Base-by-base conservation (phyloP, 2,888 invertebrate species). In the Leptogaster cylindrica region DNA sequence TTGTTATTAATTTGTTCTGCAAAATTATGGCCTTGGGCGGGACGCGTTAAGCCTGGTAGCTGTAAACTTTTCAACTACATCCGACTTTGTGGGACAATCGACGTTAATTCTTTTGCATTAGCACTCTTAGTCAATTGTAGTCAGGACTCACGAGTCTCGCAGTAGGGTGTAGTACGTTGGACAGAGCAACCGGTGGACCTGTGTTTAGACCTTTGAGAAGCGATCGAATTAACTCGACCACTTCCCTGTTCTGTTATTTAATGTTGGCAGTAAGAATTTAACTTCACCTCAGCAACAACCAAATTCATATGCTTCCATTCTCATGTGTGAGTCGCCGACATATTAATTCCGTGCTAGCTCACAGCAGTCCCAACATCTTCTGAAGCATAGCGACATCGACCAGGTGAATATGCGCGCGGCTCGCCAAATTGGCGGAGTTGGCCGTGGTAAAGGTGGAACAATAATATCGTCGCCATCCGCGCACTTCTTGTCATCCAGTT, bases 401-500 rank as follows among this genome's bases (percentile, higher is more conserved):
- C 55, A 55, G 55, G 55, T 55, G 55, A 55, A 39, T 18, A 41
- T 10, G 41, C 41, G 14, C 55, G 10, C 23, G 55, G 20, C 8
- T 39, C 14, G 10, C 8, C 12, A 23, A 39, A 55, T 39, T 39
- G 20, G 7, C 55, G 23, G 23, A 55, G 55, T 23, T 3, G 48
- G 12, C n/a, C 25, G 39, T 12, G 12, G 55, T 46, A 64, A n/a
- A 64, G 63, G 33, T 64, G 63, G 48, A 64, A 64, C 63, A 64
- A 64, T 64, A 64, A 64, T 64, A 48, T 64, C 63, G 63, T 64
- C 63, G 63, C 63, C 33, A 64, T 46, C 48, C 31, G 33, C 33
- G 46, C 46, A 18, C 33, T 25, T 39, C 23, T 31, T 48, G 28
- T 46, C 63, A 63, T 46, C 46, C 44, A 41, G 16, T 63, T 41